These are phyloP conservation scores for Crotalus horridus DNA, from an alignment of 2,113 vertebrate genomes.

Conservation along the genomic window DNA sequence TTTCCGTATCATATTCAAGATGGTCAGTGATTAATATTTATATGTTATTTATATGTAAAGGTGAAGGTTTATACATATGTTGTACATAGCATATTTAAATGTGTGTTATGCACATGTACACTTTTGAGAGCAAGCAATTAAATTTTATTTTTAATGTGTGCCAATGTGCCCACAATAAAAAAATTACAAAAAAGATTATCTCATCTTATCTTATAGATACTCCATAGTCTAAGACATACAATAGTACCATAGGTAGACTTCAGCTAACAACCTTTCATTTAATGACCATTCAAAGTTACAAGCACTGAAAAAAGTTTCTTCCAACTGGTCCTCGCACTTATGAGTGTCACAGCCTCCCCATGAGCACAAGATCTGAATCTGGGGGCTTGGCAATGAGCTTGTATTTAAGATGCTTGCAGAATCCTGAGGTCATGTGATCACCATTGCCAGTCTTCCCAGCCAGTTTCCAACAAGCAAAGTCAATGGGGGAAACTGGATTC, in stretches of 20 bases:
- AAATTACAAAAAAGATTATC: too few relatives aligned
- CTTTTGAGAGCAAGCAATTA: too few relatives aligned
- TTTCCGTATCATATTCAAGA: too few relatives aligned
- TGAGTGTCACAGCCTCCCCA: not conserved
- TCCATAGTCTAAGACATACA: not conserved
- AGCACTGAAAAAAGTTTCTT: not conserved
- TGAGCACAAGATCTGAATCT: not conserved
- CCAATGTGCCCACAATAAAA: too few relatives aligned
- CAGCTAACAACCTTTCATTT: too few relatives aligned
- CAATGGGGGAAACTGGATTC: not conserved
- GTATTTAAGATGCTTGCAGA: not conserved
- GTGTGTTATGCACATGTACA: too few relatives aligned
- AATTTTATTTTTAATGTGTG: too few relatives aligned
- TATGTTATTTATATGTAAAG: too few relatives aligned
- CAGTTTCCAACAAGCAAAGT: not conserved
- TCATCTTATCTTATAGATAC: not conserved
- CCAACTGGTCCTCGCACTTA: not conserved
- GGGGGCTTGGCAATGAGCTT: not conserved
- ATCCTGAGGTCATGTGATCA: not conserved
- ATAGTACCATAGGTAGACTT: not conserved
- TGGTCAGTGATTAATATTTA: too few relatives aligned
- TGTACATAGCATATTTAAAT: too few relatives aligned
- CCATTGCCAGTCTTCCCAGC: not conserved
- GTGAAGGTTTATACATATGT: too few relatives aligned
- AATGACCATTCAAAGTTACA: not conserved